These are phyloP conservation scores for Uria aalge DNA, from an alignment of 2,113 vertebrate genomes.

Conservation along the genomic window DNA sequence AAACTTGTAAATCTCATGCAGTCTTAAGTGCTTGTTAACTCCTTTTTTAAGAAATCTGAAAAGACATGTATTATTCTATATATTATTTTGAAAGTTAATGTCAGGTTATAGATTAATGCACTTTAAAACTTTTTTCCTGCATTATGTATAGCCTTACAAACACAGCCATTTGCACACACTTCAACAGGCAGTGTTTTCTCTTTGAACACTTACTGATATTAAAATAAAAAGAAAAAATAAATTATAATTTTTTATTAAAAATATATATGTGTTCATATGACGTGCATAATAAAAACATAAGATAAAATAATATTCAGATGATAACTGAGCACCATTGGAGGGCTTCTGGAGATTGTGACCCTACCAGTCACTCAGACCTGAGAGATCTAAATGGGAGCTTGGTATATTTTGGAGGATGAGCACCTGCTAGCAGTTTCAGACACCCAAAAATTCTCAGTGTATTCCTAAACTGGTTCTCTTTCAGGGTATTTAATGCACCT, in stretches of 20 bases:
- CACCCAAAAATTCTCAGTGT: background rate
- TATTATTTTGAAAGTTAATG: background rate
- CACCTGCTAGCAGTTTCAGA: background rate
- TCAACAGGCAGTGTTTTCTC: background rate
- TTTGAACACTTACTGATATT: background rate
- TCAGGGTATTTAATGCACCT: background rate
- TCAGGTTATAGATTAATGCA: background rate
- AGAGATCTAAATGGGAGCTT: background rate
- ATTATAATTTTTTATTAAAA: background rate
- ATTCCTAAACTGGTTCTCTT: background rate
- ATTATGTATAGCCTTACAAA: background rate
- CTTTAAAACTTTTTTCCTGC: background rate
- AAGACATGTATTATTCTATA: background rate
- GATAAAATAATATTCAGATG: background rate
- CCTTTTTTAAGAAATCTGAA: background rate
- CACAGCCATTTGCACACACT: background rate
- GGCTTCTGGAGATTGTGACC: background rate
- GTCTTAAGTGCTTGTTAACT: background rate
- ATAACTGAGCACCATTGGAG: background rate
- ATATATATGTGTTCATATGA: fast-evolving
- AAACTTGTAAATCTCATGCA: background rate
- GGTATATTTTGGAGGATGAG: background rate
- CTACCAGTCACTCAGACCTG: background rate
- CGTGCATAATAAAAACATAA: background rate
- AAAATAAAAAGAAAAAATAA: background rate